Evolutionary conservation across 2,113 vertebrate species (phyloP).

Genomic region (Pycnonotus jocosus): DNA sequence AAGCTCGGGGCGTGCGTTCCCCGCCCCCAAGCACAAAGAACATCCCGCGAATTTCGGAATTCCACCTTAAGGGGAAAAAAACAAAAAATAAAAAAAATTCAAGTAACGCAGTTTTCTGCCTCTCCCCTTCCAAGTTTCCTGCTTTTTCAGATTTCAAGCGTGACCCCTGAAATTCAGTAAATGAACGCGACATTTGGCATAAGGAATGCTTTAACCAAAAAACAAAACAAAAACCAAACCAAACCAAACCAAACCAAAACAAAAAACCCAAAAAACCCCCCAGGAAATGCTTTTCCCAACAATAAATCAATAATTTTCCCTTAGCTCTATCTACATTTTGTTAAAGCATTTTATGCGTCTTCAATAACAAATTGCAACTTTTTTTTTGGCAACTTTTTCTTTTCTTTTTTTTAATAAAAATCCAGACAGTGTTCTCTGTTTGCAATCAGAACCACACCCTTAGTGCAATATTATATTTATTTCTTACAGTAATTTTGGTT

Average conservation of each 20-base stretch:
- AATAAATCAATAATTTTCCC: not conserved
- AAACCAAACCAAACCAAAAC: no score
- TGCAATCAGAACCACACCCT: slow-evolving; percentile 78
- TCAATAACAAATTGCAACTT: not conserved
- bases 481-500: slow-evolving; percentile 97
- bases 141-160: not conserved
- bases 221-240: not conserved
- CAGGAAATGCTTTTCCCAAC: not conserved
- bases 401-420: not conserved
- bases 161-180: not conserved
- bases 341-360: not conserved
- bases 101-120: not conserved
- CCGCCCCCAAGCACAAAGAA: not conserved
- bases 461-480: slow-evolving; percentile 96
- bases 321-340: not conserved
- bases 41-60: not conserved
- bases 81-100: not conserved
- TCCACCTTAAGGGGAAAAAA: not conserved
- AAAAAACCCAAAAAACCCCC: no score
- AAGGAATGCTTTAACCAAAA: not conserved
- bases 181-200: not conserved
- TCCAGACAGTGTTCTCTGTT: slow-evolving; percentile 61
- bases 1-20: not conserved
- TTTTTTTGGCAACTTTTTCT: slow-evolving; percentile 23
- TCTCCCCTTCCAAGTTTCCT: not conserved